A percentile compares a stretch with the other conserved stretches of the same genome.
These are phyloP conservation scores for Pecten maximus DNA, from an alignment of 2,888 invertebrate genomes.

Conservation along the genomic window DNA sequence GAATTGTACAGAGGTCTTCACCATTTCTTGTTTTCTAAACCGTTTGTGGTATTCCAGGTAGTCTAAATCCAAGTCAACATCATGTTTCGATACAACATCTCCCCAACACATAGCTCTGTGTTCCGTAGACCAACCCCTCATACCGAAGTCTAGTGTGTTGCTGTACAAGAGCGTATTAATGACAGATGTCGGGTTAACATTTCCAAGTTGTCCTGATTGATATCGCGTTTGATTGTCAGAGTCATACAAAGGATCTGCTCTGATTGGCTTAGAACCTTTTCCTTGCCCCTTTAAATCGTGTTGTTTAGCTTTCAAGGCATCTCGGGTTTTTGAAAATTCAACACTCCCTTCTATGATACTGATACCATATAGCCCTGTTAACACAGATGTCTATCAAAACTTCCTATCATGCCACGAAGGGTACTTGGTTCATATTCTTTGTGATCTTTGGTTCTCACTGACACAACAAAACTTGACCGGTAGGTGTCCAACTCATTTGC, in stretches of 20 bases:
- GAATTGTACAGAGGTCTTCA: background rate
- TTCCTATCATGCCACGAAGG: background rate
- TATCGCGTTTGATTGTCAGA: background rate
- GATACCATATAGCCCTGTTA: background rate
- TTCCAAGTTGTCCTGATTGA: background rate
- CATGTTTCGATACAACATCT: too few species aligned
- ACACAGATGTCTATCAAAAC: background rate
- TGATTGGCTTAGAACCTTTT: background rate
- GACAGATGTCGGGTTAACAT: background rate
- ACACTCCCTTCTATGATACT: background rate
- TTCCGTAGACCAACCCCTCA: slow-evolving; percentile 31
- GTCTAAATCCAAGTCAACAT: background rate
- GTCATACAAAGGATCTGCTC: background rate
- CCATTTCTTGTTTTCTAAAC: slow-evolving; percentile 46
- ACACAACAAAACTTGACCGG: background rate
- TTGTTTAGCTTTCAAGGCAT: slow-evolving; percentile 6
- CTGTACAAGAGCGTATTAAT: slow-evolving; percentile 38
- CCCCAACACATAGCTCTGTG: slow-evolving; percentile 32
- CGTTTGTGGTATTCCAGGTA: slow-evolving; percentile 47
- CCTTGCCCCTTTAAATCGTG: background rate
- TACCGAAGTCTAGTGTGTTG: slow-evolving; percentile 40
- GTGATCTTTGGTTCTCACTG: background rate
- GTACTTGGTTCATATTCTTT: slow-evolving; percentile 36
- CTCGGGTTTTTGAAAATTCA: slow-evolving; percentile 1
- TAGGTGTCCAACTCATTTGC: background rate